Evolutionary conservation across 2,797 vertebrate genomes (phyloP), one percentile per base, ranked within the genome.

Genomic region (Lates japonicus): DNA sequence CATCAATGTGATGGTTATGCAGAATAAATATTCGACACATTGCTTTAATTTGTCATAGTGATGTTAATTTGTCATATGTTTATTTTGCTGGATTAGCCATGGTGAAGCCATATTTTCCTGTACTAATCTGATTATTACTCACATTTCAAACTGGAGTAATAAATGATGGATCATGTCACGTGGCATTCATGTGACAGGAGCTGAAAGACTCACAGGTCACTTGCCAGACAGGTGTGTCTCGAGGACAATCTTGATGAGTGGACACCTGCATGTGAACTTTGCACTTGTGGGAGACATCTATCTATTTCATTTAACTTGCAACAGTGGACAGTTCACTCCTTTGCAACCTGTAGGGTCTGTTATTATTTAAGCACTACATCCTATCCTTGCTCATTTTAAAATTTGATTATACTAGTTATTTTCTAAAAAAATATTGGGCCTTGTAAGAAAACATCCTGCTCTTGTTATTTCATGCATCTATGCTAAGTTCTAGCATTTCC

Each of bases 231-330:
- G 71, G 51, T 79, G 71, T 82, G 70, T 63, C 70, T 46, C 20
- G 65, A 66, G 25, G 54, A 70, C 35, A 9, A 9, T 29, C 19
- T 49, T 17, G 10, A 78, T 80, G 71, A 42, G 62, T 52, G 37
- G 33, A 73, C 35, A 52, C 12, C 20, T 66, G n/a, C 10, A 41
- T 35, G 9, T 58, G 81, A 81, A 63, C 86, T 89, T 89, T 89
- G 87, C 54, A 64, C 87, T 17, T 52, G 17, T 75, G 19, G 33
- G 60, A 66, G 14, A 69, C 35, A 7, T 61, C 49, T 76, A 59
- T 84, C 4, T 67, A 7, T 72, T 74, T 44, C 6, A 14, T 58
- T 20, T 39, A 22, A 42, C 41, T 19, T 49, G 20, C 25, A 12
- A 17, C 10, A 7, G 22, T 20, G 8, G n/a, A 5, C 48, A 48